A percentile compares a stretch with the other conserved stretches of the same genome.
These are phyloP conservation scores for Osmerus eperlanus DNA, from an alignment of 2,113 vertebrate genomes.

Conservation along the genomic window DNA sequence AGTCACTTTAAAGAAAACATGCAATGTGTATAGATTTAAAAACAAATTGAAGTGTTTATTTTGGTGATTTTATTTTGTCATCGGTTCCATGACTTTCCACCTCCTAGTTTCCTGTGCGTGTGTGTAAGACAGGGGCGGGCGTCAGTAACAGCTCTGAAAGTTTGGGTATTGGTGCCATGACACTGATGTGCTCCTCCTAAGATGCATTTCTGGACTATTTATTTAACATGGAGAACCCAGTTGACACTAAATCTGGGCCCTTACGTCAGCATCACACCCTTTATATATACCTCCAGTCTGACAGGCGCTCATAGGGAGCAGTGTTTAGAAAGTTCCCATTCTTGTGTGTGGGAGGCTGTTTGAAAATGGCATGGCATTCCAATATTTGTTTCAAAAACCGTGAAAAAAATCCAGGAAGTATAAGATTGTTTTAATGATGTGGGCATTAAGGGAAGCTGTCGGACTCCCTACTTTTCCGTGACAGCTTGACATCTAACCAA, in stretches of 20 bases:
- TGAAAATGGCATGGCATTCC: constrained; percentile 51
- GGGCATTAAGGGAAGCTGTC: constrained; percentile 48
- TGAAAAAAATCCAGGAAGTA: constrained; percentile 40
- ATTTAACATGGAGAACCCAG: background rate
- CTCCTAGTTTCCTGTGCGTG: constrained; percentile 29
- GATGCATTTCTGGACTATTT: background rate
- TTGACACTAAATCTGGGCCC: background rate
- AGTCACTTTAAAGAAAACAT: constrained; percentile 73
- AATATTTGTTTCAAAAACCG: constrained; percentile 38
- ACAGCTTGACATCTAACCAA: background rate
- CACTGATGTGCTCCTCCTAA: background rate
- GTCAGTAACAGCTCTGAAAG: constrained; percentile 43
- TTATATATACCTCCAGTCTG: constrained; percentile 21
- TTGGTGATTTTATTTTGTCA: constrained; percentile 33
- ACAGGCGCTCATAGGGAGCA: constrained; percentile 14
- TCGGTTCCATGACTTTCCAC: constrained; percentile 49
- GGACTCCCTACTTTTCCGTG: constrained; percentile 6
- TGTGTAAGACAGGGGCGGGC: constrained; percentile 2
- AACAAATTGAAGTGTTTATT: constrained; percentile 50
- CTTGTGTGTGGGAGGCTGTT: background rate
- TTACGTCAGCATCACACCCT: too few relatives aligned
- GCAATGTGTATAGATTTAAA: constrained; percentile 67
- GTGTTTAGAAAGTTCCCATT: constrained; percentile 10
- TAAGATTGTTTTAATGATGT: constrained; percentile 9
- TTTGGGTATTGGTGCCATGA: constrained; percentile 25